Base-by-base conservation (phyloP, 2,888 invertebrate genomes). In the Ectobius pallidus region DNA sequence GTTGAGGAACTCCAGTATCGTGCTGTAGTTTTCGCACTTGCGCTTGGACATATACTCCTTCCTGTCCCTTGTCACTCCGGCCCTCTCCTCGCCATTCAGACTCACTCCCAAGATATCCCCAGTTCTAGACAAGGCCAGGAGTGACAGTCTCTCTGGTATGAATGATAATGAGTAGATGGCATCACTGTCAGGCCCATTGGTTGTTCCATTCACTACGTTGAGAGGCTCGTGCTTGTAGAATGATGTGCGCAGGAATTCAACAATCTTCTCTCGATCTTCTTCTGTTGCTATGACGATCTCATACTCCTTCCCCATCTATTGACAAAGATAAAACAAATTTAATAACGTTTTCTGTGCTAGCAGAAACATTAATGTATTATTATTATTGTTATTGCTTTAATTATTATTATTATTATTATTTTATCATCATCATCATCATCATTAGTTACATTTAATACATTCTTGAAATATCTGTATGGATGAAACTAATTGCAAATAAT, bases 21-120 rank as follows among this genome's bases (percentile, higher is more conserved):
- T 46, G 0, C 44, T 11, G 6, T 27, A 25, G 9, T 9, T 42
- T 22, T 65, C 42, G 16, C 20, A 14, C 1, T 18, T 25, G 11
- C 2, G 22, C 1, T 7, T 22, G 4, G 18, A 2, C 2, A 55
- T 16, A 7, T n/a, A 44, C 0, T 65, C 44, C 22, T 42, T 30
- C 34, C 52, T 46, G 1, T 46, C 44, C 6, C 7, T 34, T 14
- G 16, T 18, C 30, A 22, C 18, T 9, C 25, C 71, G 18, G 68
- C 63, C 2, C 62, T 70, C 14, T 46, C 39, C 34, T 73, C 73
- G 14, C 49, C 44, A 67, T 73, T 73, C 20, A 71, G 14, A 27
- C 58, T 44, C 14, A 61, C 42, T 25, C 68, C 73, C 6, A 71
- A 46, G 61, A 73, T 67, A 18, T 39, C 22, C 22, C 70, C 67